Conservation (phyloP, 1,140 invertebrate species). For the Saccostrea echinata region DNA sequence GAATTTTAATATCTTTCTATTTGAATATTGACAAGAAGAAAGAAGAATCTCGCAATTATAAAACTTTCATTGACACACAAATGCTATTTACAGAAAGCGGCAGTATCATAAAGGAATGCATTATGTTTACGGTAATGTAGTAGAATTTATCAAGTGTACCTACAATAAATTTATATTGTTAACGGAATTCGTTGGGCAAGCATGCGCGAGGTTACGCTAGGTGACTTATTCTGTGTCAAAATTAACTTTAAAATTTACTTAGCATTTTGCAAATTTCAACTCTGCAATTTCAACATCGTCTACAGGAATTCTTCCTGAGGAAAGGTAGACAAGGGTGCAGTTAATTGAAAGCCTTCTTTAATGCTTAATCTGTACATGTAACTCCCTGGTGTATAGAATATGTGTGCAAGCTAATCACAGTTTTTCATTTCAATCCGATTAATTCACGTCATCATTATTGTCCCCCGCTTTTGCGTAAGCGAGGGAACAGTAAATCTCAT, state of each 20-base stretch:
- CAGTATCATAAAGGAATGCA: background rate
- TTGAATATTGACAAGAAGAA: slow-evolving; percentile 9
- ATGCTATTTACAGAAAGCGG: slow-evolving; percentile 1
- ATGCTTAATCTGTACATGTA: too few species aligned
- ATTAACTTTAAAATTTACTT: background rate
- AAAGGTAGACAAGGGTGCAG: too few species aligned
- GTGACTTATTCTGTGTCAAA: background rate
- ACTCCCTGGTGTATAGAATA: too few species aligned
- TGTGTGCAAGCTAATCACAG: too few species aligned
- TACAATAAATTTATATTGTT: background rate
- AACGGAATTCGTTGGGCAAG: background rate
- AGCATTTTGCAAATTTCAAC: background rate
- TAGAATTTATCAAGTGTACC: background rate
- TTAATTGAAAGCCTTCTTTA: too few species aligned
- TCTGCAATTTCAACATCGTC: too few species aligned
- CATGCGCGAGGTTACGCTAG: background rate
- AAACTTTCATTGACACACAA: background rate
- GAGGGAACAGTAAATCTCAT: too few species aligned
- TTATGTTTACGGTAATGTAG: background rate
- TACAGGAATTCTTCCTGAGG: too few species aligned
- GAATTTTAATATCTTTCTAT: slow-evolving; percentile 23
- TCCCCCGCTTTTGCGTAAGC: too few species aligned
- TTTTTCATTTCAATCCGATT: too few species aligned
- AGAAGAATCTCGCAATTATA: background rate
- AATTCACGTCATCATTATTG: too few species aligned